Conservation (phyloP, 92 coral and sea anemone species). For the Muricea muricata region DNA sequence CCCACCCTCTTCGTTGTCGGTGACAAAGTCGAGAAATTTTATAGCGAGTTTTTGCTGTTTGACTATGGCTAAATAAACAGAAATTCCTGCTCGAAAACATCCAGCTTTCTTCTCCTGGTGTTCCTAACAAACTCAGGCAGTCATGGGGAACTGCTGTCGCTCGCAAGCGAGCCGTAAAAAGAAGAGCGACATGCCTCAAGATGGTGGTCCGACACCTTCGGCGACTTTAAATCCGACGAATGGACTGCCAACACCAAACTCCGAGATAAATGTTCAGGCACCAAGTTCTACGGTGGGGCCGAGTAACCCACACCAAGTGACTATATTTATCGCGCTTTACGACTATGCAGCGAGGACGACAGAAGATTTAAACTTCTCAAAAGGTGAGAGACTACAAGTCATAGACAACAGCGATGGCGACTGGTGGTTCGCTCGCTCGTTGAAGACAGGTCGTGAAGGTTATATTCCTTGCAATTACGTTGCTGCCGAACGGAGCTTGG, state of each 20-base stretch:
- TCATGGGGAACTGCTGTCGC: slow-evolving; percentile 51
- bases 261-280: neutral
- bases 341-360: slow-evolving; percentile 97
- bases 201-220: slow-evolving; percentile 23
- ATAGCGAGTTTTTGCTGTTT: slow-evolving; percentile 17
- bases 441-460: slow-evolving; percentile 80
- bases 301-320: slow-evolving; percentile 19
- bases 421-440: slow-evolving; percentile 98
- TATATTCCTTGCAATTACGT: slow-evolving; percentile 99
- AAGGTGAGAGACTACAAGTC: slow-evolving; percentile 92
- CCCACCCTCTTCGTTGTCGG: slow-evolving; percentile 14
- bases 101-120: neutral
- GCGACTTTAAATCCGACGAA: slow-evolving; percentile 15
- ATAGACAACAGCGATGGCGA: slow-evolving; percentile 97
- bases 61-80: slow-evolving; percentile 14
- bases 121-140: slow-evolving; percentile 5
- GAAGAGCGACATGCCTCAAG: slow-evolving; percentile 3
- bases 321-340: slow-evolving; percentile 87
- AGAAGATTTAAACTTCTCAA: slow-evolving; percentile 95
- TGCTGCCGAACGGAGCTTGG: slow-evolving; percentile 93
- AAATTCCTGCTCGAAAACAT: neutral
- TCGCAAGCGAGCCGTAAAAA: slow-evolving; percentile 12
- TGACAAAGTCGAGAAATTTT: neutral
- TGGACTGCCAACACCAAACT: slow-evolving; percentile 32
- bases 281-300: slow-evolving; percentile 8